Percentiles rank a stretch among this genome's conserved stretches.
These are phyloP conservation scores for Hippopotamus amphibius DNA, from an alignment of 2,113 vertebrate species.

Conservation along the genomic window DNA sequence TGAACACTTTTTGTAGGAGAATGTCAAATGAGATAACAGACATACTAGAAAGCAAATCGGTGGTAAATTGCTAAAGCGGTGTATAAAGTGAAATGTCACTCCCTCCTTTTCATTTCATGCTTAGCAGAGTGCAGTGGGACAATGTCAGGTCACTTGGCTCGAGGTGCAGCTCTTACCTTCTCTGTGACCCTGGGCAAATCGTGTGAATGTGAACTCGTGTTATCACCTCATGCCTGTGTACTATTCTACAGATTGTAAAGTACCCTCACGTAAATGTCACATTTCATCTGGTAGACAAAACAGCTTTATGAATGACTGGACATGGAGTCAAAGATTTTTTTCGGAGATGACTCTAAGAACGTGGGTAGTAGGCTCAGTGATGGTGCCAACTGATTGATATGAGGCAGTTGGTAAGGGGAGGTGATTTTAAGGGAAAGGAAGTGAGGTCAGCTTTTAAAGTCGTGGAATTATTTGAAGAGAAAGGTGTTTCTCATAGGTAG, in stretches of 20 bases:
- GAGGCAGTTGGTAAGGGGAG: neutral
- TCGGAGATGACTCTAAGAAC: neutral
- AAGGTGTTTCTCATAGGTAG: neutral
- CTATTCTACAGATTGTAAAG: neutral
- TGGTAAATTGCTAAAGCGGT: neutral
- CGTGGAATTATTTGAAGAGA: neutral
- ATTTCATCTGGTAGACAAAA: neutral
- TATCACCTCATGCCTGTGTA: neutral
- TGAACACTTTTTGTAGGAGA: neutral
- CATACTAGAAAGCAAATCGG: neutral
- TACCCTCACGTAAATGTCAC: neutral
- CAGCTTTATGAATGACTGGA: neutral
- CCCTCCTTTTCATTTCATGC: neutral
- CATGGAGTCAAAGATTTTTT: neutral
- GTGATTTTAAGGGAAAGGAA: neutral
- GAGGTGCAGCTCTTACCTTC: neutral
- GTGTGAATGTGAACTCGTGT: too few species aligned
- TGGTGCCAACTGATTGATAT: neutral
- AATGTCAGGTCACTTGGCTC: rapidly evolving
- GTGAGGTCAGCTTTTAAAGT: neutral
- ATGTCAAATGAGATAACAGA: neutral
- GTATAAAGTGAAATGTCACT: rapidly evolving
- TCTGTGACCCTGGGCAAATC: neutral
- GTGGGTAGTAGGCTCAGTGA: neutral
- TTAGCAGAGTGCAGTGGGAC: neutral